Conservation (phyloP, 2,113 vertebrate genomes). For the Plestiodon gilberti region DNA sequence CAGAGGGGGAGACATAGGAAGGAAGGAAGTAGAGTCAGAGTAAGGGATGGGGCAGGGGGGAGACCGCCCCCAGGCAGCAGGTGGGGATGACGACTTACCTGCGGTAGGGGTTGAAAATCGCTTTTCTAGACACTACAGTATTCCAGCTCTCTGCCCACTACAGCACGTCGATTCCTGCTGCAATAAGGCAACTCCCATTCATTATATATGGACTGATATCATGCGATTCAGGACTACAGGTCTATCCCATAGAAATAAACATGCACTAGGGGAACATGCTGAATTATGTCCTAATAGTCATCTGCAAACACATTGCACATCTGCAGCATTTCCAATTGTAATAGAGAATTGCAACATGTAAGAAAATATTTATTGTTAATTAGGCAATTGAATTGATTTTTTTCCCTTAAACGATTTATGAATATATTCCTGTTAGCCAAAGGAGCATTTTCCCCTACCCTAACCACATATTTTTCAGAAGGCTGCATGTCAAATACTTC, state of each 20-base stretch:
- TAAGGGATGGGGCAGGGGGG: too few species aligned
- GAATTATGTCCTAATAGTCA: not conserved
- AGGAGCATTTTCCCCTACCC: not conserved
- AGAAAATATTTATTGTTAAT: not conserved
- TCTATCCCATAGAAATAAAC: too few species aligned
- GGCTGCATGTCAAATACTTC: constrained; percentile 21
- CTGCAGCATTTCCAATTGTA: constrained; percentile 18
- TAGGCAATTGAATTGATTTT: constrained; percentile 9
- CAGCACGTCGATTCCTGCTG: not conserved
- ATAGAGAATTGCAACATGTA: not conserved
- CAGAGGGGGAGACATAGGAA: too few species aligned
- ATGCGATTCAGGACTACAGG: not conserved
- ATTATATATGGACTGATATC: not conserved
- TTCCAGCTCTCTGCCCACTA: too few species aligned
- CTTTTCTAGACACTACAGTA: too few species aligned
- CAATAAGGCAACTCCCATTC: not conserved
- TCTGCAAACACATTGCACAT: not conserved
- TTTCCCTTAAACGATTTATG: not conserved
- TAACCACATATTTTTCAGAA: constrained; percentile 9
- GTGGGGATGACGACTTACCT: too few species aligned
- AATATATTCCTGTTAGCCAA: not conserved
- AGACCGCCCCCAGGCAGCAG: too few species aligned
- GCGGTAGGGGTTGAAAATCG: too few species aligned
- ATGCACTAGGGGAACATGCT: not conserved
- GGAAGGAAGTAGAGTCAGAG: too few species aligned